A percentile compares a stretch with the other conserved stretches of the same genome.
Conservation (phyloP, 2,888 invertebrate species). For the Epinotia nisella region DNA sequence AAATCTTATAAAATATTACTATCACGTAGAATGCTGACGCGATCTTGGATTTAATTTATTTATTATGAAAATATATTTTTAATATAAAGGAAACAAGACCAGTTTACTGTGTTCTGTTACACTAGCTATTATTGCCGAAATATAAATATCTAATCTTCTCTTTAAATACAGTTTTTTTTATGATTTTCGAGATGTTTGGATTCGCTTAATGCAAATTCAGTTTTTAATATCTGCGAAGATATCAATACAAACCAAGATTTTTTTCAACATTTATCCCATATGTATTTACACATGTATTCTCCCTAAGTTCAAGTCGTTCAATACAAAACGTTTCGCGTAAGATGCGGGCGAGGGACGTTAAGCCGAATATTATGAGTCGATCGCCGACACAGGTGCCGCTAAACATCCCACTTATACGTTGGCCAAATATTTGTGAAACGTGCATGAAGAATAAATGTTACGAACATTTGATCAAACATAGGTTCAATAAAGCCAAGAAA, state of each 20-base stretch:
- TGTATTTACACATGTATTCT: conserved; percentile 51
- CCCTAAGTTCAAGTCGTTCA: conserved; percentile 59
- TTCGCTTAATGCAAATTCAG: not conserved
- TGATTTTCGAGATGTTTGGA: too few relatives aligned
- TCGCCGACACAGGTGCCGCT: conserved; percentile 79
- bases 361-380: conserved; percentile 85
- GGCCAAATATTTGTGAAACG: conserved; percentile 31
- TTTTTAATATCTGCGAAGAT: not conserved
- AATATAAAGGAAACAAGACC: too few relatives aligned
- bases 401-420: conserved; percentile 75
- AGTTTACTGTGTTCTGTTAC: not conserved
- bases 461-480: conserved; percentile 7
- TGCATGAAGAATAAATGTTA: conserved; percentile 19
- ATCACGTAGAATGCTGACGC: too few relatives aligned
- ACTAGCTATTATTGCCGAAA: too few relatives aligned
- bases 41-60: too few relatives aligned
- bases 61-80: too few relatives aligned
- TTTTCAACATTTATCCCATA: conserved; percentile 42
- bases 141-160: too few relatives aligned
- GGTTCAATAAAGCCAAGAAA: conserved; percentile 62
- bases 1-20: too few relatives aligned
- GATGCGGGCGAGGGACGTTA: conserved; percentile 67
- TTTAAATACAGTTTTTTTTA: not conserved
- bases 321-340: conserved; percentile 56
- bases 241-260: not conserved